Conservation (phyloP, 2,888 invertebrate genomes). For the Hemistola chrysoprasaria region DNA sequence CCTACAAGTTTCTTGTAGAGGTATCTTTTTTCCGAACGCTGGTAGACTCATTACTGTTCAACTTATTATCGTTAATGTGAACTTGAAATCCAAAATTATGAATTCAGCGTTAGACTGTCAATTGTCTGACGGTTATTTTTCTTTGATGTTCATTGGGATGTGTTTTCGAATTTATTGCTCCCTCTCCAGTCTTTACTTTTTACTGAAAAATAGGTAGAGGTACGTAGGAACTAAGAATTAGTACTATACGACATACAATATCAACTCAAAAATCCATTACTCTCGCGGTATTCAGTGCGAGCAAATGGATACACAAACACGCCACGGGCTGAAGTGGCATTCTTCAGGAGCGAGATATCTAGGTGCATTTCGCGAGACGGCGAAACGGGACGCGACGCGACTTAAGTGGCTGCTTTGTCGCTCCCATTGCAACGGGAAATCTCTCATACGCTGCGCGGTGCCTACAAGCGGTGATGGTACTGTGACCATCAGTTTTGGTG, state of each 20-base stretch:
- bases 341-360: slow-evolving; percentile 48
- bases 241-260: slow-evolving; percentile 28
- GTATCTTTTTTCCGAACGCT: too few species aligned
- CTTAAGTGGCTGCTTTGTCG: slow-evolving; percentile 63
- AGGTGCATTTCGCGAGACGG: slow-evolving; percentile 57
- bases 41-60: too few species aligned
- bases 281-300: slow-evolving; percentile 43
- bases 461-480: slow-evolving; percentile 27
- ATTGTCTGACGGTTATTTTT: too few species aligned
- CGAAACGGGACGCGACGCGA: slow-evolving; percentile 46
- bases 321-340: slow-evolving; percentile 39
- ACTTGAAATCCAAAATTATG: too few species aligned
- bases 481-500: neutral
- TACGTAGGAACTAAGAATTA: too few species aligned
- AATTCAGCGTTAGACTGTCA: too few species aligned
- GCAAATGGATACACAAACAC: slow-evolving; percentile 70
- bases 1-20: too few species aligned
- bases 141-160: too few species aligned
- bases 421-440: slow-evolving; percentile 44
- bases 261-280: slow-evolving; percentile 54
- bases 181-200: too few species aligned
- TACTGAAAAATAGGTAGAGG: too few species aligned
- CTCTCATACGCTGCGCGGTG: slow-evolving; percentile 49
- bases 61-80: too few species aligned
- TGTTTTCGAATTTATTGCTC: too few species aligned